phyloP scores from a whole-genome alignment of 2,113 vertebrate genomes.

The Tychaedon coryphoeus region DNA sequence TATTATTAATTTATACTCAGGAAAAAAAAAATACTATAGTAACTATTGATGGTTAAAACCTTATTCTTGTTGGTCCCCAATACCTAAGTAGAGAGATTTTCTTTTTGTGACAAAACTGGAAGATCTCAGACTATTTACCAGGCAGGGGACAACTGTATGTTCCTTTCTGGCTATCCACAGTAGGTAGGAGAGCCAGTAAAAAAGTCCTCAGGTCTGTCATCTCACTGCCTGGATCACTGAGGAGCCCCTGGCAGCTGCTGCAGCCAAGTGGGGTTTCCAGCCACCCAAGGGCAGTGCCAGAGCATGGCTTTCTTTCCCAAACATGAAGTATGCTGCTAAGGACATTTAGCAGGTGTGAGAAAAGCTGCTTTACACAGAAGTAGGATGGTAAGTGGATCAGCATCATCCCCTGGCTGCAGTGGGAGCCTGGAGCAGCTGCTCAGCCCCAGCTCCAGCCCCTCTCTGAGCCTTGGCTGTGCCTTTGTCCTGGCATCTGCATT shows the following conservation, averaged over 20 bases:
- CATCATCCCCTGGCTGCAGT: not conserved
- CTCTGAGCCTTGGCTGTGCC: fast-evolving
- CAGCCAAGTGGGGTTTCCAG: not conserved
- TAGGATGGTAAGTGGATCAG: not conserved
- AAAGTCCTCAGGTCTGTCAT: not conserved
- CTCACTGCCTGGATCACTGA: not conserved
- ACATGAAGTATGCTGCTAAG: not conserved
- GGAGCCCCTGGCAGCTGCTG: not conserved
- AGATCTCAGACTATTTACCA: not conserved
- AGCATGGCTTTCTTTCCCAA: not conserved
- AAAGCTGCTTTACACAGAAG: not conserved
- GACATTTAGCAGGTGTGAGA: not conserved
- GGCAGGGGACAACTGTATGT: fast-evolving
- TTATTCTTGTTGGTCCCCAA: not conserved
- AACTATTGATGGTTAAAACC: not conserved
- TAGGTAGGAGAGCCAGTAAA: not conserved
- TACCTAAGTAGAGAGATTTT: not conserved
- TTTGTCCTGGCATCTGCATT: not conserved
- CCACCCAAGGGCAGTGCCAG: not conserved
- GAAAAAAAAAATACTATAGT: not conserved
- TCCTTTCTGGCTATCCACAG: not conserved
- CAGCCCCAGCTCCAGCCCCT: not conserved
- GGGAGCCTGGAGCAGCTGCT: not conserved
- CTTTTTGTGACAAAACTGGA: not conserved
- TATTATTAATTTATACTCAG: not conserved